phyloP scores from a whole-genome alignment of 2,797 vertebrate species.

The Cryptoblepharus egeriae region DNA sequence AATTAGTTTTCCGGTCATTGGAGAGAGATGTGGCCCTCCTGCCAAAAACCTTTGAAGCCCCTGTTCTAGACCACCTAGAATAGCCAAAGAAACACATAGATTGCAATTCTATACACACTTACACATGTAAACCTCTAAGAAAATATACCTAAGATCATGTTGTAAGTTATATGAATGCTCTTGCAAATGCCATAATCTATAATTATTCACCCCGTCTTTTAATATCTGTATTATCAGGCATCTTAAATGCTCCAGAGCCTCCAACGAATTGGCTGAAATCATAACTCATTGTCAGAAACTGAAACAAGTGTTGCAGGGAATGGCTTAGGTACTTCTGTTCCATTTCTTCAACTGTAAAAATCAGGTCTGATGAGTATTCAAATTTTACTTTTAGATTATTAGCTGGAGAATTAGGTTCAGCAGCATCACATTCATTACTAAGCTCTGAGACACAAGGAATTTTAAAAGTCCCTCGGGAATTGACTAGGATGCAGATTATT shows the following conservation, averaged over 20 bases:
- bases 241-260: constrained; percentile 21
- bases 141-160: too few relatives aligned
- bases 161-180: not conserved
- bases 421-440: not conserved
- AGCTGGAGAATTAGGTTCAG: not conserved
- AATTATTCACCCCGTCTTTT: not conserved
- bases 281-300: constrained; percentile 7
- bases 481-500: not conserved
- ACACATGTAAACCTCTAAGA: too few relatives aligned
- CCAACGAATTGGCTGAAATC: not conserved
- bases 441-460: not conserved
- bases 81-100: too few relatives aligned
- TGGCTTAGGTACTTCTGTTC: not conserved
- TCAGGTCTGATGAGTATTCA: not conserved
- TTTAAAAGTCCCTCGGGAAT: constrained; percentile 7
- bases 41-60: too few relatives aligned
- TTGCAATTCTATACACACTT: too few relatives aligned
- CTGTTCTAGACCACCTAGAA: too few relatives aligned
- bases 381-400: not conserved
- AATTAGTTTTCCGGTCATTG: too few relatives aligned
- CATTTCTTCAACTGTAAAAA: constrained; percentile 1
- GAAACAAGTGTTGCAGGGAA: not conserved
- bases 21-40: too few relatives aligned
- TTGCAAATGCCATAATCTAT: not conserved
- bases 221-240: not conserved